Evolutionary conservation across 2,113 vertebrate species (phyloP).

Genomic region (Sorex fumeus): DNA sequence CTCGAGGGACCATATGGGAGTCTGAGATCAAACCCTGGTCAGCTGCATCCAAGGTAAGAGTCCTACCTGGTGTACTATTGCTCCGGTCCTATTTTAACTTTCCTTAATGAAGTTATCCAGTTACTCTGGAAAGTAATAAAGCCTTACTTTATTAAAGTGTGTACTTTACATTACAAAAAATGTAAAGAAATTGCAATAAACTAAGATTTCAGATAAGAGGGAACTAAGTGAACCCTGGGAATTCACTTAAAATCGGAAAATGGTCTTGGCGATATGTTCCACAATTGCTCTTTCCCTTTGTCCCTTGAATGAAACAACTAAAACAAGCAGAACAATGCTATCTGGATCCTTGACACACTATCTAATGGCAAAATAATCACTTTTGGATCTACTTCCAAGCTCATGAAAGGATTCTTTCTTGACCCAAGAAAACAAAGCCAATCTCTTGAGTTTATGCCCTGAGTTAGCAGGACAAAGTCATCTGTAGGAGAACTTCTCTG

Average conservation of each 20-base stretch:
- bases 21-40: too few relatives aligned
- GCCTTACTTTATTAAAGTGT: not conserved
- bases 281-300: not conserved
- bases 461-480: not conserved
- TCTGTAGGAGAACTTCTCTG: not conserved
- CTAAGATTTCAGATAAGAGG: constrained; percentile 61
- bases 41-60: too few relatives aligned
- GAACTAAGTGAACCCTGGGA: constrained; percentile 6
- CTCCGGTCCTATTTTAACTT: not conserved
- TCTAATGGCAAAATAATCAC: constrained; percentile 3
- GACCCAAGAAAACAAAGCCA: not conserved
- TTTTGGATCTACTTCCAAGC: not conserved
- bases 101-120: not conserved
- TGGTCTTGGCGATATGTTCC: not conserved
- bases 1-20: too few relatives aligned
- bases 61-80: too few relatives aligned
- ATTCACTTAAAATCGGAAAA: constrained; percentile 44
- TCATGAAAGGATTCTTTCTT: constrained; percentile 5
- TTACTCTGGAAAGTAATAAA: not conserved
- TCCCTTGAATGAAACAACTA: constrained; percentile 34
- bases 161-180: not conserved
- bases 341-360: not conserved
- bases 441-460: not conserved
- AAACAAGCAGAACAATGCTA: not conserved
- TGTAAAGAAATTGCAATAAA: constrained; percentile 32